Conservation (phyloP, 1,140 invertebrate genomes). For the Heliconius hewitsoni region DNA sequence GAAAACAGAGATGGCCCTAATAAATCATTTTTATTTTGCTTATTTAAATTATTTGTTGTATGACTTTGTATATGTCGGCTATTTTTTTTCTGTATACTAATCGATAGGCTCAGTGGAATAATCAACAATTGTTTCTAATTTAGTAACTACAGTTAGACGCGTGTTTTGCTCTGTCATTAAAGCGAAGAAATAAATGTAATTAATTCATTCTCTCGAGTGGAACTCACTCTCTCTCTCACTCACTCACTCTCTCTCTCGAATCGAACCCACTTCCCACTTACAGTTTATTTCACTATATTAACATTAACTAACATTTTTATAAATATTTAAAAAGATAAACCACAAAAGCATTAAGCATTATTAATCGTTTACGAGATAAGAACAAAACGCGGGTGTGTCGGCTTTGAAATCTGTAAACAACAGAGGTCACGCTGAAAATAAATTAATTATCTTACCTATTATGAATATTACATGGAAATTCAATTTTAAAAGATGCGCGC, state of each 20-base stretch:
- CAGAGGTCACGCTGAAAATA: slow-evolving; percentile 1
- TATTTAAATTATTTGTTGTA: background rate
- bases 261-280: no score
- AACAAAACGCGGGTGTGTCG: slow-evolving; percentile 7
- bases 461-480: background rate
- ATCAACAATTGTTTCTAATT: no score
- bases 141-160: no score
- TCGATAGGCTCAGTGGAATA: no score
- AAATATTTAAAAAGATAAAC: background rate
- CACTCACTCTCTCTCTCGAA: no score
- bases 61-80: background rate
- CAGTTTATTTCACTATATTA: no score
- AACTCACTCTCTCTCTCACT: no score
- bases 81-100: no score
- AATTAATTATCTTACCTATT: background rate
- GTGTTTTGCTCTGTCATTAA: no score
- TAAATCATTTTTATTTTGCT: background rate
- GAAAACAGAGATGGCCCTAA: background rate
- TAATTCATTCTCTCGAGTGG: no score
- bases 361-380: background rate
- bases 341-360: background rate
- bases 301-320: no score
- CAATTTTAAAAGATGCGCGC: background rate
- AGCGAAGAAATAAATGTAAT: no score
- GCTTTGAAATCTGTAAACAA: slow-evolving; percentile 8